Evolutionary conservation across 2,888 invertebrate genomes (phyloP).

Genomic region (Lymantria monacha): DNA sequence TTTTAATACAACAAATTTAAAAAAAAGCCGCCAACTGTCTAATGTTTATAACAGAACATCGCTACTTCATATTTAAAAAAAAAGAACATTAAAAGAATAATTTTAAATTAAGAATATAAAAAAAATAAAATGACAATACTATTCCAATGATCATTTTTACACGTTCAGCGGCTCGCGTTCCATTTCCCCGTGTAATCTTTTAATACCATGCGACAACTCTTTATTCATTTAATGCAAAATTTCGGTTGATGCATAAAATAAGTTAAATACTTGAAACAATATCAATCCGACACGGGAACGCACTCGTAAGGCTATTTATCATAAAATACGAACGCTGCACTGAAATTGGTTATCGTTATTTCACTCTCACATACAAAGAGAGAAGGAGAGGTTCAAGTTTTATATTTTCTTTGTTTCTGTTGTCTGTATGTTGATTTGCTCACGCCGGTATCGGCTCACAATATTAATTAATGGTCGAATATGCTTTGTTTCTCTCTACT

Average conservation of each 20-base stretch:
- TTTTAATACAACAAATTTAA: too few relatives aligned
- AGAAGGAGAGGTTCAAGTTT: conserved; percentile 39
- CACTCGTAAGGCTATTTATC: conserved; percentile 74
- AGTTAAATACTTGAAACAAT: conserved; percentile 64
- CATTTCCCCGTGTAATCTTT: conserved; percentile 34
- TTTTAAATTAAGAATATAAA: conserved; percentile 16
- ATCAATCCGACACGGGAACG: conserved; percentile 73
- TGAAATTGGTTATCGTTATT: conserved; percentile 57
- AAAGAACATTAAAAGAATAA: neutral
- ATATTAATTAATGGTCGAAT: conserved; percentile 73
- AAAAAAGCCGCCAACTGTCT: too few relatives aligned
- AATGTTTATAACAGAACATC: neutral
- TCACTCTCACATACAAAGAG: conserved; percentile 34
- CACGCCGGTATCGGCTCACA: conserved; percentile 60
- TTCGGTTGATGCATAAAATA: conserved; percentile 59
- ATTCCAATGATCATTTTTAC: neutral
- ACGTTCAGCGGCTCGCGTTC: conserved; percentile 11
- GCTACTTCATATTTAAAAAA: neutral
- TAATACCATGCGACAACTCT: conserved; percentile 43
- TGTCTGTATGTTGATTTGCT: conserved; percentile 67
- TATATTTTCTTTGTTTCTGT: conserved; percentile 57
- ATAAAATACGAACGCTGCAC: conserved; percentile 63
- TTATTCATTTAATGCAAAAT: conserved; percentile 57
- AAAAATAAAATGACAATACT: neutral
- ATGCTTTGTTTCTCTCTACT: conserved; percentile 61